These are phyloP conservation scores for Macrobrachium nipponense DNA, from an alignment of 1,140 invertebrate genomes.

Conservation along the genomic window DNA sequence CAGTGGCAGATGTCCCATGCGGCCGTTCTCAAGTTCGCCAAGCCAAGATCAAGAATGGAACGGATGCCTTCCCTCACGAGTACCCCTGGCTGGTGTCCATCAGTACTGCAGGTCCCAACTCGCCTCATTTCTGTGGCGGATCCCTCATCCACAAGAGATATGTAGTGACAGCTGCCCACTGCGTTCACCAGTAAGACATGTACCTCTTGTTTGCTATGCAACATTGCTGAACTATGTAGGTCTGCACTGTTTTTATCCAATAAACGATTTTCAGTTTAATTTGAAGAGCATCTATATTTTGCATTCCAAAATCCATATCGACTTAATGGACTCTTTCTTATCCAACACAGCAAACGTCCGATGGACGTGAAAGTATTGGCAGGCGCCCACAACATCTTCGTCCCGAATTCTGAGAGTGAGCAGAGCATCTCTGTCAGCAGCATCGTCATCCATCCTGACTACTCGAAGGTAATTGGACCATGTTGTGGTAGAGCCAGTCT, in stretches of 20 bases:
- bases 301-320: background rate
- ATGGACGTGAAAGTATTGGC: conserved; percentile 31
- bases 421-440: conserved; percentile 28
- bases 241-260: background rate
- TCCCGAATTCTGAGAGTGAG: background rate
- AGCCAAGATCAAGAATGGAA: conserved; percentile 18
- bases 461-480: conserved; percentile 26
- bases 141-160: conserved; percentile 43
- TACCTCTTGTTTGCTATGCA: background rate
- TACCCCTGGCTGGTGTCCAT: conserved; percentile 51
- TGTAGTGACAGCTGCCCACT: conserved; percentile 49
- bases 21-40: background rate
- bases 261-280: background rate
- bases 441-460: conserved; percentile 3
- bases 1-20: conserved; percentile 41
- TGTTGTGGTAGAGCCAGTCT: background rate
- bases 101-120: background rate
- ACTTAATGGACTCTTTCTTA: background rate
- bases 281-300: background rate
- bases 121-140: conserved; percentile 43
- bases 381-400: conserved; percentile 21
- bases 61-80: conserved; percentile 17
- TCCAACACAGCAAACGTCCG: background rate
- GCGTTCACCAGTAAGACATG: conserved; percentile 23
- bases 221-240: background rate